Conservation (phyloP, 2,888 invertebrate species). For the Cheiracanthium punctorium region DNA sequence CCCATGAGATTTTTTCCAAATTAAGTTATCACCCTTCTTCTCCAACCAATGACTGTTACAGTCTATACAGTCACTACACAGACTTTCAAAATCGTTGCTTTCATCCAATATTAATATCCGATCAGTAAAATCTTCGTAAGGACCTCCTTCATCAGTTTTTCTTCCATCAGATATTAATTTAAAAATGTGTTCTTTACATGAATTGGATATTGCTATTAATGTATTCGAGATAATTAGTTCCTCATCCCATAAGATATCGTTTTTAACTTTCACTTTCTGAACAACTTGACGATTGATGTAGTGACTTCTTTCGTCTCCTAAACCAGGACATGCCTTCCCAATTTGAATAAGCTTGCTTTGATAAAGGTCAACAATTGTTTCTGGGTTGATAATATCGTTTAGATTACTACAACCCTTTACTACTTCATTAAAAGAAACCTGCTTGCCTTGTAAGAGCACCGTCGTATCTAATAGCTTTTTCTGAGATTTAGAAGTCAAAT, state of each 20-base stretch:
- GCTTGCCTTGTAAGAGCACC: neutral
- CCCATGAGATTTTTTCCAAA: slow-evolving; percentile 12
- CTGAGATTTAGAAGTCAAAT: neutral
- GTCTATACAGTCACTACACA: neutral
- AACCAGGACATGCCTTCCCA: neutral
- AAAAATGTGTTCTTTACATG: neutral
- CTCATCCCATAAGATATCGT: neutral
- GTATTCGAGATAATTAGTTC: no score
- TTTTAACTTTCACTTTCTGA: slow-evolving; percentile 6
- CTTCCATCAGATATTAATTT: neutral
- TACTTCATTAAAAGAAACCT: neutral
- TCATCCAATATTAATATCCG: no score
- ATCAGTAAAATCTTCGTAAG: no score
- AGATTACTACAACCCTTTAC: neutral
- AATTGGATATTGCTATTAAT: neutral
- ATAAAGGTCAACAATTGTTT: slow-evolving; percentile 3
- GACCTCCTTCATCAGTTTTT: no score
- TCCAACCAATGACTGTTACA: slow-evolving; percentile 11
- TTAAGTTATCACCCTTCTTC: neutral
- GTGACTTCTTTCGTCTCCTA: neutral
- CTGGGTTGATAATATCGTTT: neutral
- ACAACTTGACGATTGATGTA: neutral
- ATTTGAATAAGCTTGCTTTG: neutral
- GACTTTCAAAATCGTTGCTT: neutral
- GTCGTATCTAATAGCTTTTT: neutral